These are phyloP conservation scores for Alectura lathami DNA, from an alignment of 2,113 vertebrate species.

Conservation along the genomic window DNA sequence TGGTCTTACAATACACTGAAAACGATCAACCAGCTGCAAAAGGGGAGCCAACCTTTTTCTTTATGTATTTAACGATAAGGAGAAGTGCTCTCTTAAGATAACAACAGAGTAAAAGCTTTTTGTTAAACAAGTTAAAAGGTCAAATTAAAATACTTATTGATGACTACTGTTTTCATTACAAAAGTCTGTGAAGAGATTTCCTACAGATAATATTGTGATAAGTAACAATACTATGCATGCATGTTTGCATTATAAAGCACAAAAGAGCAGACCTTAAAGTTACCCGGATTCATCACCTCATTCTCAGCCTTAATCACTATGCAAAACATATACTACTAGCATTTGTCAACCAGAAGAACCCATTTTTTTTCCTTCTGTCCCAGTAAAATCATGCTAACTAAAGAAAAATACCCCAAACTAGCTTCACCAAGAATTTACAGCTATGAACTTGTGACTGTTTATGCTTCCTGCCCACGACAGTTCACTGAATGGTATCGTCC, in stretches of 20 bases:
- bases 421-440: background rate
- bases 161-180: background rate
- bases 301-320: background rate
- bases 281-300: background rate
- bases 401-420: background rate
- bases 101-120: background rate
- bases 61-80: background rate
- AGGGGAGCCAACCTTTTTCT: background rate
- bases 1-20: background rate
- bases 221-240: background rate
- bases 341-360: background rate
- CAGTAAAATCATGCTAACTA: background rate
- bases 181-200: background rate
- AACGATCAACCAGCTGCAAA: background rate
- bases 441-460: background rate
- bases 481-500: rapidly evolving
- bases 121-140: background rate
- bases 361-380: background rate
- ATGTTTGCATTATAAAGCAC: background rate
- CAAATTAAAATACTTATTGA: background rate
- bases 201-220: background rate
- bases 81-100: background rate
- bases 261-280: background rate
- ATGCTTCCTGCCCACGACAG: background rate
- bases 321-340: background rate